Evolutionary conservation across 37 sponge, comb jelly and placozoan species (phyloP).

Genomic region (Corticium candelabrum): DNA sequence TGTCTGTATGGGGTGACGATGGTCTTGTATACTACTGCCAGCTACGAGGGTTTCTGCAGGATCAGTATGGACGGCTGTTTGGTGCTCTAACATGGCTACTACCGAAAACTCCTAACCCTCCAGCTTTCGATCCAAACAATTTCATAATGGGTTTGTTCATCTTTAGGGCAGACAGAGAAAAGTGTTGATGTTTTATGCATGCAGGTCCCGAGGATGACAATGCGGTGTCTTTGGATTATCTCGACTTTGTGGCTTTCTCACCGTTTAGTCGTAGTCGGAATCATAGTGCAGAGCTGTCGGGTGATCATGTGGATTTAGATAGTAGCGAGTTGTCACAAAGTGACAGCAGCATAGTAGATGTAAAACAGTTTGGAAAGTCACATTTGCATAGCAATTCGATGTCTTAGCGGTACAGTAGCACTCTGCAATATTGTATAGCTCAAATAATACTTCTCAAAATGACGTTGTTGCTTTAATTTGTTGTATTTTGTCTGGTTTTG

Average conservation of each 20-base stretch:
- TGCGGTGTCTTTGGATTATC: constrained; percentile 30
- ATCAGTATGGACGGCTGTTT: constrained; percentile 49
- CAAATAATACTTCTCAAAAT: too few species aligned
- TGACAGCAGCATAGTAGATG: too few species aligned
- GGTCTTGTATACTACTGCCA: constrained; percentile 55
- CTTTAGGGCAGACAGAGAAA: not conserved
- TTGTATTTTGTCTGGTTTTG: too few species aligned
- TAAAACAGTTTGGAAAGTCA: too few species aligned
- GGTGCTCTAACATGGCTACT: constrained; percentile 62
- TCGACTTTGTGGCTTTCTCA: constrained; percentile 59
- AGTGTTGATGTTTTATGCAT: constrained; percentile 8
- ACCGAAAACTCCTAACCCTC: constrained; percentile 45
- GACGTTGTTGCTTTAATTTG: too few species aligned
- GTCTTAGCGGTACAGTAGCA: too few species aligned
- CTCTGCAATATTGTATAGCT: too few species aligned
- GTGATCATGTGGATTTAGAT: too few species aligned
- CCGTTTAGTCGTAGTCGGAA: too few species aligned
- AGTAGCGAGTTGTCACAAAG: too few species aligned
- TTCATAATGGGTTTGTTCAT: constrained; percentile 40
- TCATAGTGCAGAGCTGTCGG: too few species aligned
- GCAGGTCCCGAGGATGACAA: constrained; percentile 70
- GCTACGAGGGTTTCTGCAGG: constrained; percentile 51
- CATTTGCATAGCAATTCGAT: too few species aligned
- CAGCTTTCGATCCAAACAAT: constrained; percentile 48
- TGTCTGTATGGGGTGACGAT: constrained; percentile 46